Evolutionary conservation across 2,113 vertebrate genomes (phyloP).

Genomic region (Orthonyx spaldingii): DNA sequence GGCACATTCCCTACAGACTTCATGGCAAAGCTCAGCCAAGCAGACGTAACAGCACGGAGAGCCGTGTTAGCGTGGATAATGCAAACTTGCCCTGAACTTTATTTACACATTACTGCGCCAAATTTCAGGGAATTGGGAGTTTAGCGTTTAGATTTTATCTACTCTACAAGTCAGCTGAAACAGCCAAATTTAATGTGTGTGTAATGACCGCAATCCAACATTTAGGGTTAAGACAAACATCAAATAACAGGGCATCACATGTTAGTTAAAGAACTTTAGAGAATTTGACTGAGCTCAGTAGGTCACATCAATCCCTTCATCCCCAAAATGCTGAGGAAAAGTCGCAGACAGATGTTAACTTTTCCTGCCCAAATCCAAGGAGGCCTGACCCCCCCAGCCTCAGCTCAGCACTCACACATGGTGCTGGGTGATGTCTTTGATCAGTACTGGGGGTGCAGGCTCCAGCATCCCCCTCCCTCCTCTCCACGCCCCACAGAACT

Average conservation of each 20-base stretch:
- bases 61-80: rapidly evolving
- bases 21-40: background rate
- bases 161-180: background rate
- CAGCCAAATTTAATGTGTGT: background rate
- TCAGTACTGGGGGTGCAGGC: background rate
- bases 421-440: background rate
- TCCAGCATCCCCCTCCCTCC: background rate
- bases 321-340: background rate
- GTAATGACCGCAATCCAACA: background rate
- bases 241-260: background rate
- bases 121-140: background rate
- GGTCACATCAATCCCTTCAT: background rate
- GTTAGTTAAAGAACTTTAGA: background rate
- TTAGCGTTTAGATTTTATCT: background rate
- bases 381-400: background rate
- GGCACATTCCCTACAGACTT: background rate
- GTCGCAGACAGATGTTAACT: background rate
- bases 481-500: too few species aligned
- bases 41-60: background rate
- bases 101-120: background rate
- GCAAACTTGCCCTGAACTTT: background rate
- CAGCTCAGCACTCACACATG: rapidly evolving
- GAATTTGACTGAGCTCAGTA: background rate
- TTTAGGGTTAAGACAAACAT: background rate
- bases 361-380: background rate